Evolutionary conservation across 2,113 vertebrate species (phyloP).

Genomic region (Junco hyemalis): DNA sequence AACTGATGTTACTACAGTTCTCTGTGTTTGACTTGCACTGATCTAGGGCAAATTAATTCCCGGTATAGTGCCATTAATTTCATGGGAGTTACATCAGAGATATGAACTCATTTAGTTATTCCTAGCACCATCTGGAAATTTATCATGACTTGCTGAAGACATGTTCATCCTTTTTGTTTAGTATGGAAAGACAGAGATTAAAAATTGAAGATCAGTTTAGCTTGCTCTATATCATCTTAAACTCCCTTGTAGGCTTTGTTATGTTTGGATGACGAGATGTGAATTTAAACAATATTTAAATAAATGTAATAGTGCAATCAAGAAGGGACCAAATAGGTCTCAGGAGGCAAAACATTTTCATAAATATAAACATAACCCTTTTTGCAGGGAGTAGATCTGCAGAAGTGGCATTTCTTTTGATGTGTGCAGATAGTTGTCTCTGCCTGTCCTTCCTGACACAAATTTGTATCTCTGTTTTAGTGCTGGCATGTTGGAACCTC

Average conservation of each 20-base stretch:
- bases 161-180: conserved; percentile 1
- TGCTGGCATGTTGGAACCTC: not conserved
- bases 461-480: not conserved
- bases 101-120: conserved; percentile 21
- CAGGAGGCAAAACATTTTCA: not conserved
- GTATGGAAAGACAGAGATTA: not conserved
- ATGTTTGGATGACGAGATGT: not conserved
- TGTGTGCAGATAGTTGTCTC: not conserved
- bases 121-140: conserved; percentile 44
- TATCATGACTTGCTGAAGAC: conserved; percentile 24
- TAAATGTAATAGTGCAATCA: not conserved
- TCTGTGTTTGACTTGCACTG: not conserved
- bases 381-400: not conserved
- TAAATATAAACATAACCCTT: not conserved
- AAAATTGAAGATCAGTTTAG: conserved; percentile 22
- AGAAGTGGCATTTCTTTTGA: not conserved
- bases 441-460: not conserved
- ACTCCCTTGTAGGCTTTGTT: conserved; percentile 2
- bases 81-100: conserved; percentile 6
- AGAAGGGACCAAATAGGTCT: not conserved
- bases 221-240: conserved; percentile 4
- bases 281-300: conserved; percentile 55
- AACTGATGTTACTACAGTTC: not conserved
- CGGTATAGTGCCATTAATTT: not conserved
- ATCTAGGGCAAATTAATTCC: not conserved